Base-by-base conservation (phyloP, 2,888 invertebrate genomes). In the Brachyptera risi region DNA sequence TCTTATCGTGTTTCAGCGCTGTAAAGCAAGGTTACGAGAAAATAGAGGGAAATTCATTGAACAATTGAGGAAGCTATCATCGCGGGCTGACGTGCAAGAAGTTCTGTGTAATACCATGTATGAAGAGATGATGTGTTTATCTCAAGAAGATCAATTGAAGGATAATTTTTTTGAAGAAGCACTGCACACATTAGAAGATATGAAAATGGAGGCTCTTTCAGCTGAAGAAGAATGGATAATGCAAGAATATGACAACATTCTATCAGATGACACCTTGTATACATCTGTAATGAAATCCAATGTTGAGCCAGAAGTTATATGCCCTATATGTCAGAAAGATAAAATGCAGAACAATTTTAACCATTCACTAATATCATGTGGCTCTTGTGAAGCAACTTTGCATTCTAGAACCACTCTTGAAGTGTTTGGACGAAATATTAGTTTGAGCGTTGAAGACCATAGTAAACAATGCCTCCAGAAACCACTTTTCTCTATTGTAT, bases 301-400 rank as follows among this genome's bases (percentile, higher is more conserved):
- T 37, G 26, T 57, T 13, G 61, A 69, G 47, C 61, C 68, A 49
- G 63, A 69, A 47, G 71, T 77, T 1, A 68, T 75, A 37, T 77
- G 77, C 65, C 77, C 77, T 1, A 65, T 75, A 7, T 78, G 77
- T 59, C 71, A 74, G 63, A 73, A 67, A 65, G 65, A 65, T 31
- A 56, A 65, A 37, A 64, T 75, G 11, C 56, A 19, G 2, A 67
- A 44, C 11, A 44, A 21, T 11, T 9, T 71, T 35, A 56, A 63
- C 19, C 50, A 40, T 7, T 67, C 67, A 19, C 65, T 58, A 15
- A 67, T 74, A 42, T 50, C 54, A 23, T 76, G 76, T 59, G 57
- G 60, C 9, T 44, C 49, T 5, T 76, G 76, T 56, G 65, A 68
- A 31, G 64, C 74, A 13, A 62, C 50, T 54, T 67, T 75, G 13